These are phyloP conservation scores for Arge pagana DNA, from an alignment of 2,888 invertebrate species.

Conservation along the genomic window DNA sequence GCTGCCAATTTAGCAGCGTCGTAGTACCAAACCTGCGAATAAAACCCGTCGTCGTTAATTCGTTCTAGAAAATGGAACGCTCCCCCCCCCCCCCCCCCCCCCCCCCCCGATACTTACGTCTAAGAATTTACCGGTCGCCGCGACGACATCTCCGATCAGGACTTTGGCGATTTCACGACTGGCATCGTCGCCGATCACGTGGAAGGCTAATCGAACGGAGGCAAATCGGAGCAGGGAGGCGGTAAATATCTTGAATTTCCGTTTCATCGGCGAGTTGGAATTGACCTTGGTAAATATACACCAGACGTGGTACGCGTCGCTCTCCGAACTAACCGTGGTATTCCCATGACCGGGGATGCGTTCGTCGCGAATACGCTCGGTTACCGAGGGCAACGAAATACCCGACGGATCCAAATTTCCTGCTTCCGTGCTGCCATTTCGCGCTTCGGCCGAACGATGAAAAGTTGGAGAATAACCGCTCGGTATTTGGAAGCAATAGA, in stretches of 20 bases:
- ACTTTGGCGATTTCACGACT: conserved; percentile 63
- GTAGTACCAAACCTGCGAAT: conserved; percentile 62
- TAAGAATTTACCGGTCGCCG: conserved; percentile 50
- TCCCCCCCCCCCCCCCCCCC: too few species aligned
- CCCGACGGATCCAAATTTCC: too few species aligned
- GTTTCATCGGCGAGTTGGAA: conserved; percentile 60
- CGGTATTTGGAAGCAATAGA: conserved; percentile 51
- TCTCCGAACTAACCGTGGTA: conserved; percentile 1
- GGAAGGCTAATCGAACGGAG: conserved; percentile 63
- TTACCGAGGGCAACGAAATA: conserved; percentile 38
- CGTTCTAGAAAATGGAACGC: too few species aligned
- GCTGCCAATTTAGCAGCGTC: conserved; percentile 66
- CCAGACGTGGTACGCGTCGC: conserved; percentile 60
- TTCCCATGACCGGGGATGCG: neutral
- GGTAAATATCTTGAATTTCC: conserved; percentile 61
- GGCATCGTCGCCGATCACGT: conserved; percentile 67
- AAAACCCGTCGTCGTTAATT: neutral
- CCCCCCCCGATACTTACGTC: conserved; percentile 57
- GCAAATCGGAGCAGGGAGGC: conserved; percentile 60
- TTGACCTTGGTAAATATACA: conserved; percentile 65
- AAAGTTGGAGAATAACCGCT: conserved; percentile 39
- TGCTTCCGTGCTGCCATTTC: conserved; percentile 33
- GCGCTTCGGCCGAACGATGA: conserved; percentile 23
- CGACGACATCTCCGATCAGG: conserved; percentile 56
- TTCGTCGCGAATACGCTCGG: neutral